Percentiles rank a stretch among this genome's conserved stretches.
These are phyloP conservation scores for Melanitta fusca DNA, from an alignment of 2,797 vertebrate species.

Conservation along the genomic window DNA sequence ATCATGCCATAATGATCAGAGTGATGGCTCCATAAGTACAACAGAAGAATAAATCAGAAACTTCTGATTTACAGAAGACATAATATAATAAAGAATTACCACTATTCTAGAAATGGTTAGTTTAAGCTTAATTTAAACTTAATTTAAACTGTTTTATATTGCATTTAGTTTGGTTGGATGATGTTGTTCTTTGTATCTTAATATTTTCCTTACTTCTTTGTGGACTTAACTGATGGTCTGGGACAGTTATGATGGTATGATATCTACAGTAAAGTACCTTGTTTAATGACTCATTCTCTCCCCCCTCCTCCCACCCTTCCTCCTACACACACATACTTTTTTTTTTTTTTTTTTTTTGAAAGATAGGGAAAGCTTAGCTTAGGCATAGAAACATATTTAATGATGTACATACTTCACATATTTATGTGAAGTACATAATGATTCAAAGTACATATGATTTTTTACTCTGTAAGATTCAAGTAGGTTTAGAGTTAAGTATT, in stretches of 20 bases:
- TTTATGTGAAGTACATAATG: no score
- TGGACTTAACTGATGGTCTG: not conserved
- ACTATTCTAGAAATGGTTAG: not conserved
- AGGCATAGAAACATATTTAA: not conserved
- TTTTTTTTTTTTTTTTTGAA: not conserved
- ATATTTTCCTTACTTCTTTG: not conserved
- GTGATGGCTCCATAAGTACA: not conserved
- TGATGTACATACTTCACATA: not conserved
- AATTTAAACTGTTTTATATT: not conserved
- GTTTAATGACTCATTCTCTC: not conserved
- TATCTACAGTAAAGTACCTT: not conserved
- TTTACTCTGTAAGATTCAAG: not conserved
- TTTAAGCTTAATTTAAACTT: not conserved
- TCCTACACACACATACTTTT: no score
- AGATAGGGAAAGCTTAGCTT: not conserved
- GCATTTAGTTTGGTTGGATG: not conserved
- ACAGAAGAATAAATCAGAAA: no score
- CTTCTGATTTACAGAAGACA: not conserved
- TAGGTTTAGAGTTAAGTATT: not conserved
- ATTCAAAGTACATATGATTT: not conserved
- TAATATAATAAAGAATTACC: not conserved
- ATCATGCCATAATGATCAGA: not conserved
- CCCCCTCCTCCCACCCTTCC: no score
- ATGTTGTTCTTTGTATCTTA: not conserved
- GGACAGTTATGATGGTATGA: not conserved